A percentile compares a stretch with the other conserved stretches of the same genome.
Conservation (phyloP, 2,113 vertebrate species). For the Mustelus asterias region DNA sequence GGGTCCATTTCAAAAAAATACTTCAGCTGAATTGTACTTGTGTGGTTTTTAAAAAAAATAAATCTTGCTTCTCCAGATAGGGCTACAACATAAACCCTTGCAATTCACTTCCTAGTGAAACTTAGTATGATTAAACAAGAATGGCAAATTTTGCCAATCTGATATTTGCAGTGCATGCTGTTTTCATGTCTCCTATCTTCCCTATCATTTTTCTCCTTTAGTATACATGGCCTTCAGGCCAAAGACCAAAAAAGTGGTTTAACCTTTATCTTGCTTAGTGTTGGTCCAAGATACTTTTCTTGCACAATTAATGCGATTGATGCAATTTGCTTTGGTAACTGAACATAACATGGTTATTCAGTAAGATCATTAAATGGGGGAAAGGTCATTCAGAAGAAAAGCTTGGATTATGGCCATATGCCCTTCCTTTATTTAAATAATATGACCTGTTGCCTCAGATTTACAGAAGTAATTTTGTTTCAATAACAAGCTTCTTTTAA, state of each 20-base stretch:
- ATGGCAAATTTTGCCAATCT: neutral
- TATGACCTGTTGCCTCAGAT: neutral
- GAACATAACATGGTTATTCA: neutral
- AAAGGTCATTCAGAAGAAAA: neutral
- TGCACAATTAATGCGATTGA: conserved; percentile 4
- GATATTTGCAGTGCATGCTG: neutral
- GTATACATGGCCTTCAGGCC: neutral
- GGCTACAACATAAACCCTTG: neutral
- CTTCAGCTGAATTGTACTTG: neutral
- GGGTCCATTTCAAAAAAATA: neutral
- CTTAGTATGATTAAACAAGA: neutral
- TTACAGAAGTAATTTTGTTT: neutral
- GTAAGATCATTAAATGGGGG: neutral
- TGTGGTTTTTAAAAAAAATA: neutral
- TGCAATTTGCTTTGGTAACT: neutral
- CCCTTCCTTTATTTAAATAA: neutral
- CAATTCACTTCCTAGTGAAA: neutral
- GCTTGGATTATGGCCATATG: neutral
- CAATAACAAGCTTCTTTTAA: neutral
- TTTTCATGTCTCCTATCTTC: neutral
- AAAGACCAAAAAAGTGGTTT: neutral
- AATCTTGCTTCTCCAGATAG: neutral
- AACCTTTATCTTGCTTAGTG: neutral
- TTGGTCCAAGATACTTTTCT: conserved; percentile 27
- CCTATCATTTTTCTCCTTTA: neutral